These are phyloP conservation scores for Sebastes melanostomus DNA, from an alignment of 2,797 vertebrate species.

Conservation along the genomic window DNA sequence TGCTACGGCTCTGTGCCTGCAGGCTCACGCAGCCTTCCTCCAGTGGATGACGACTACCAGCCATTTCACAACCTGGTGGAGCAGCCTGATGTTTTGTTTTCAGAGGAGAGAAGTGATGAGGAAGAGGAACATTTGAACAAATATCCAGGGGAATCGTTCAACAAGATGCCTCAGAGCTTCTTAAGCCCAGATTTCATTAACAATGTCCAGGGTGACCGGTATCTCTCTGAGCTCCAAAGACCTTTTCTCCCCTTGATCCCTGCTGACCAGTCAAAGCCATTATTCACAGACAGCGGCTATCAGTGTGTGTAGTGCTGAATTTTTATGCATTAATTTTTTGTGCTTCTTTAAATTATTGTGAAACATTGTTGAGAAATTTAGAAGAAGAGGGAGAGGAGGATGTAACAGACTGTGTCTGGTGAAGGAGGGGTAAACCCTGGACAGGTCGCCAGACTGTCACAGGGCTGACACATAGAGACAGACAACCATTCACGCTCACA, in stretches of 20 bases:
- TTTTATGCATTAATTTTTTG: too few species aligned
- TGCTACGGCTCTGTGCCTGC: not conserved
- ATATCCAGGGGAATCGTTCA: not conserved
- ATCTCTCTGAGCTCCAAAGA: constrained; percentile 4
- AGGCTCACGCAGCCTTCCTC: not conserved
- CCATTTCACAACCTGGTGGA: constrained; percentile 30
- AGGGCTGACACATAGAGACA: too few species aligned
- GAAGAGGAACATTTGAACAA: not conserved
- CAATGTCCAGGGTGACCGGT: not conserved
- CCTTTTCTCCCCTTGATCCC: not conserved
- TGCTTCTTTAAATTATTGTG: too few species aligned
- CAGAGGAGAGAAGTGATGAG: not conserved
- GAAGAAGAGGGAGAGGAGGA: not conserved
- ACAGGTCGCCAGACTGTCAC: too few species aligned
- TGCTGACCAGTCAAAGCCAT: not conserved
- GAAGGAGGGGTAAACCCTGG: too few species aligned
- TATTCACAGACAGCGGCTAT: constrained; percentile 45
- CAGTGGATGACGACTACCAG: constrained; percentile 47
- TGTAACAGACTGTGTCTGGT: not conserved
- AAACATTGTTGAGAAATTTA: too few species aligned
- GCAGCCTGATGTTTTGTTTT: not conserved
- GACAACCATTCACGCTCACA: too few species aligned
- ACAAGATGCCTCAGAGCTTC: not conserved
- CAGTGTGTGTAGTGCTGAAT: constrained; percentile 40
- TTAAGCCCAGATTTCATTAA: not conserved